These are phyloP conservation scores for Heliconius cydno DNA, from an alignment of 2,888 invertebrate genomes.

Conservation along the genomic window DNA sequence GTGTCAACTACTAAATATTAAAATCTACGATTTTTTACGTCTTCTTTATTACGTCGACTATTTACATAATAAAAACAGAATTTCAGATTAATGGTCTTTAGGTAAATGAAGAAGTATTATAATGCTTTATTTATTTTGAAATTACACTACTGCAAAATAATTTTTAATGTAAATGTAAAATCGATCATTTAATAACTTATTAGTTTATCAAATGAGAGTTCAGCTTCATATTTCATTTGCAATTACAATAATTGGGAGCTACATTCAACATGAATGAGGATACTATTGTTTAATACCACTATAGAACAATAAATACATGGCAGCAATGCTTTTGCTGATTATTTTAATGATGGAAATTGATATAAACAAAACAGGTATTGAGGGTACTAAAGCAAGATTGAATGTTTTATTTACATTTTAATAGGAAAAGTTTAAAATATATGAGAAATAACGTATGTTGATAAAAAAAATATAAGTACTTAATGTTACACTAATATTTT, in stretches of 20 bases:
- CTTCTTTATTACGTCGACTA: too few relatives aligned
- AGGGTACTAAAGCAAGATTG: slow-evolving; percentile 14
- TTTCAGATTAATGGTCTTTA: too few relatives aligned
- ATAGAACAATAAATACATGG: slow-evolving; percentile 10
- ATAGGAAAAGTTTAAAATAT: neutral
- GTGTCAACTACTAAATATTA: neutral
- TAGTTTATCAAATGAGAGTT: slow-evolving; percentile 8
- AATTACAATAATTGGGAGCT: slow-evolving; percentile 3
- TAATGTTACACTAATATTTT: too few relatives aligned
- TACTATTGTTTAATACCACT: neutral
- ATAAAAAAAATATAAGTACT: neutral
- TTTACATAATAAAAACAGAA: too few relatives aligned
- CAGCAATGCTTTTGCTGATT: slow-evolving; percentile 1
- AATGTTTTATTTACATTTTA: neutral
- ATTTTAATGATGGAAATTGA: slow-evolving; percentile 11
- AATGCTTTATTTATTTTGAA: too few relatives aligned
- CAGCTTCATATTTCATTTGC: slow-evolving; percentile 1
- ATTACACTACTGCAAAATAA: too few relatives aligned
- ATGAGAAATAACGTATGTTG: neutral
- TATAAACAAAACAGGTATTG: neutral
- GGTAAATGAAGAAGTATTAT: too few relatives aligned
- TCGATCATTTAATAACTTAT: neutral
- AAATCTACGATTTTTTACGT: neutral
- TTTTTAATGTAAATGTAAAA: neutral
- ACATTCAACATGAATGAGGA: slow-evolving; percentile 2